These are phyloP conservation scores for Ophion obscuratus DNA, from an alignment of 2,888 invertebrate genomes.

Conservation along the genomic window DNA sequence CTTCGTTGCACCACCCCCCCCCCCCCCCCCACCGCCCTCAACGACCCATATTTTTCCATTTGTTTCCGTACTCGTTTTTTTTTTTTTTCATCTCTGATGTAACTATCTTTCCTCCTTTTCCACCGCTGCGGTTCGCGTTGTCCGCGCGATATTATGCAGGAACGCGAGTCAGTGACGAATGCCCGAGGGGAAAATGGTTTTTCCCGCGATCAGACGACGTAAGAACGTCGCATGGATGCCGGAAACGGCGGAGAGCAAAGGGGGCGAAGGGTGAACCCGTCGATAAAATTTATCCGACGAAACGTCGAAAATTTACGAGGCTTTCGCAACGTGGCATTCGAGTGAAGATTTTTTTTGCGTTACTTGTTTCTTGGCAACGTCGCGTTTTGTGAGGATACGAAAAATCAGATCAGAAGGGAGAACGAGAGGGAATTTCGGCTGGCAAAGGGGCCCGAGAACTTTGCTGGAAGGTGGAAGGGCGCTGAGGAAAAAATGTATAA, in stretches of 20 bases:
- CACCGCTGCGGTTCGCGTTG: not conserved
- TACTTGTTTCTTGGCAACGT: slow-evolving; percentile 46
- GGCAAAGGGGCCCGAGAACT: not conserved
- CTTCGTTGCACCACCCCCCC: not conserved
- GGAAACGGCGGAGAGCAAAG: not conserved
- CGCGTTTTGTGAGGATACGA: slow-evolving; percentile 2
- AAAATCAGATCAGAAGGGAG: slow-evolving; percentile 10
- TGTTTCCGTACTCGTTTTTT: slow-evolving; percentile 20
- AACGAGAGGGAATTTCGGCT: not conserved
- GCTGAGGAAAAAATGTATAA: not conserved
- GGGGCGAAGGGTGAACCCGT: slow-evolving; percentile 30
- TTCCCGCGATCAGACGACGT: not conserved
- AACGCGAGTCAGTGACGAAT: slow-evolving; percentile 33
- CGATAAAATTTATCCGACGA: slow-evolving; percentile 62
- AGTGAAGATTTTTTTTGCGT: slow-evolving; percentile 25
- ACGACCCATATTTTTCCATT: slow-evolving; percentile 21
- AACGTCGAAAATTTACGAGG: slow-evolving; percentile 53
- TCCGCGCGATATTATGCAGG: slow-evolving; percentile 35
- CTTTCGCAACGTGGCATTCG: slow-evolving; percentile 33
- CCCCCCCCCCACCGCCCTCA: not conserved
- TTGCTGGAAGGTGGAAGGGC: not conserved
- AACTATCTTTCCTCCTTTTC: slow-evolving; percentile 14
- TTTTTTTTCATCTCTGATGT: slow-evolving; percentile 5
- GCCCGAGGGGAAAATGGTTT: slow-evolving; percentile 25
- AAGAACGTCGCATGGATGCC: slow-evolving; percentile 10